Base-by-base conservation (phyloP, 1,140 invertebrate species). In the Thereuonema tuberculata region DNA sequence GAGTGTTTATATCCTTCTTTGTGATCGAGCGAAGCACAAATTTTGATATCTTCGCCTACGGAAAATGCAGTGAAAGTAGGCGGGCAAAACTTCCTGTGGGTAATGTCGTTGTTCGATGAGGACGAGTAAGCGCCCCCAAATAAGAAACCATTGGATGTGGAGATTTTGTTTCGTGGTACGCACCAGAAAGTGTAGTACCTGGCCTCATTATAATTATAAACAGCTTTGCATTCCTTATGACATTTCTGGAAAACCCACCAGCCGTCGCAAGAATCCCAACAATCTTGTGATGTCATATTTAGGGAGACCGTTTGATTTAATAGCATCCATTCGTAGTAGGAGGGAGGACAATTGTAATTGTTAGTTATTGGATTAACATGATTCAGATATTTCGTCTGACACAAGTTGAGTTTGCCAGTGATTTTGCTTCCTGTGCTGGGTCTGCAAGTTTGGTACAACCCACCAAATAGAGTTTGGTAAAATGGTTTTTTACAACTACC, bases 161-260 rank as follows among this genome's bases (percentile, higher is more conserved):
- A 3, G 2, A 46, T 15, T 31, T 3, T 3, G 5, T n/a, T 23
- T 21, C 5, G n/a, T 9, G 56, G 3, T 20, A 21, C 5, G 43
- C 56, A 57, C 56, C 60, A 63, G 26, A 25, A 31, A 21, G 3
- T 9, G 5, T 31, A 3, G 23, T 57, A 57, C 20, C 20, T 3
- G 5, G 56, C 56, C 27, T 29, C 9, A 23, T 25, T 55, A 3
- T 28, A 21, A 14, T 55, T 5, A 12, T 3, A 9, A 9, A 43
- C 23, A 20, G 14, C 12, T 43, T 31, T 31, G 37, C 28, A 57
- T 5, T 57, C 5, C 17, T 3, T 31, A 17, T 23, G 28, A 55
- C 23, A 28, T 27, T 3, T 55, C 23, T 57, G 5, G 9, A 9
- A 55, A 26, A 55, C 5, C 53, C 53, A 55, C 53, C 53, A 55